A percentile compares a stretch with the other conserved stretches of the same genome.
These are phyloP conservation scores for Diarsia mendica DNA, from an alignment of 2,888 invertebrate species.

Conservation along the genomic window DNA sequence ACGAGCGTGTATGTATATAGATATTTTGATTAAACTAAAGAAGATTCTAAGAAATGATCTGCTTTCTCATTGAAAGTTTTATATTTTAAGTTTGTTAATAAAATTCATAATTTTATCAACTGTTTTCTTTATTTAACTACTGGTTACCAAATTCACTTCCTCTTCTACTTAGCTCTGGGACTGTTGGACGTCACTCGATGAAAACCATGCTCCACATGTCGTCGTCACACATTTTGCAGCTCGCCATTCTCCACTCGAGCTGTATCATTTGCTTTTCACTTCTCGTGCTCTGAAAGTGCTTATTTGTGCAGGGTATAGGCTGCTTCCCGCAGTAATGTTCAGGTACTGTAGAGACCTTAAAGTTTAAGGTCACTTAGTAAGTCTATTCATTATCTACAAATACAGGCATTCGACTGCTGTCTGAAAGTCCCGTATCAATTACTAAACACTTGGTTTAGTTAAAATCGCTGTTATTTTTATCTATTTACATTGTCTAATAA, in stretches of 20 bases:
- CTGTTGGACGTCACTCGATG: not conserved
- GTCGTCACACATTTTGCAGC: not conserved
- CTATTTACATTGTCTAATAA: not conserved
- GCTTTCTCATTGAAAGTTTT: not conserved
- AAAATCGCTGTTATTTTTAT: not conserved
- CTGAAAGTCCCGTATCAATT: not conserved
- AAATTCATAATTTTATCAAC: not conserved
- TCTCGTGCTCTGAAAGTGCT: no score
- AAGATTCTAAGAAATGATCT: not conserved
- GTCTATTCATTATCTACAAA: not conserved
- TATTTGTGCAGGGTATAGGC: no score
- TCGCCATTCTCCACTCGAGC: not conserved
- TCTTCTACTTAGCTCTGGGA: not conserved
- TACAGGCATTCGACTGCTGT: not conserved
- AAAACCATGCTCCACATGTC: not conserved
- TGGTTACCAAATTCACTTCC: not conserved
- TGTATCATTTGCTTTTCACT: not conserved
- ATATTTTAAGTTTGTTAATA: constrained; percentile 1
- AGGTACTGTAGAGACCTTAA: not conserved
- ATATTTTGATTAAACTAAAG: not conserved
- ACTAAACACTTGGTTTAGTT: not conserved
- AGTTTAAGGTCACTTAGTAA: not conserved
- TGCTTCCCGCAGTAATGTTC: not conserved
- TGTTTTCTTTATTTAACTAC: not conserved
- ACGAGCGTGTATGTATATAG: no score